Base-by-base conservation (phyloP, 2,113 vertebrate species). In the Carollia perspicillata region DNA sequence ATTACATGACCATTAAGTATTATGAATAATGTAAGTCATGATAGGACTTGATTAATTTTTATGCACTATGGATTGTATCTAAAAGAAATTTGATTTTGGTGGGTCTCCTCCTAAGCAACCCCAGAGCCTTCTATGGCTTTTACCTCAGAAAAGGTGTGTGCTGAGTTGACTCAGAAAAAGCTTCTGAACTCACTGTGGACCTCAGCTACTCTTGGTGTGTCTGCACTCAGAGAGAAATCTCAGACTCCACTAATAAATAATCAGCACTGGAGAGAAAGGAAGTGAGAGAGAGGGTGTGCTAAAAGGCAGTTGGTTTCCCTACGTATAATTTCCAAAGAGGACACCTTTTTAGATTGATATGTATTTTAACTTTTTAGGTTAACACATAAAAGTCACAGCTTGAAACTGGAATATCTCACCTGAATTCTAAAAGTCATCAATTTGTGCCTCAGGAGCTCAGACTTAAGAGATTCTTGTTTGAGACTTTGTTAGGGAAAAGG, bases 1-100 rank as follows among this genome's bases (percentile, higher is more conserved):
- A 99, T 99, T 99, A 99, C 98, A 99, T 98, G 98, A 99, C 98
- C 98, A 98, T 99, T 99, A 99, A 99, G 97, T 99, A 98, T 99
- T 99, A 99, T 98, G 98, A 98, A 99, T 98, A 98, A 99, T 98
- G 98, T 98, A 98, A 98, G 98, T 98, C 98, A 98, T 98, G 98
- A 97, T 98, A 98, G 98, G 97, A 98, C 98, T 98, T 98, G 98
- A 98, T 99, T 99, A 98, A 98, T 98, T 99, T 99, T 99, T 98
- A 99, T 98, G 98, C 98, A 99, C 98, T 98, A 98, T 97, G 97
- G 96, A 90, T 98, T 97, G 96, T 96, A 93, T 98, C 98, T 97
- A 86, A 96, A 97, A 97, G 96, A 97, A 98, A 94, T 98, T 96
- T 97, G 97, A 98, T 97, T 97, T 96, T 95, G 23, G 44, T 86